Base-by-base conservation (phyloP, 2,888 invertebrate genomes). In the Acheta domesticus region DNA sequence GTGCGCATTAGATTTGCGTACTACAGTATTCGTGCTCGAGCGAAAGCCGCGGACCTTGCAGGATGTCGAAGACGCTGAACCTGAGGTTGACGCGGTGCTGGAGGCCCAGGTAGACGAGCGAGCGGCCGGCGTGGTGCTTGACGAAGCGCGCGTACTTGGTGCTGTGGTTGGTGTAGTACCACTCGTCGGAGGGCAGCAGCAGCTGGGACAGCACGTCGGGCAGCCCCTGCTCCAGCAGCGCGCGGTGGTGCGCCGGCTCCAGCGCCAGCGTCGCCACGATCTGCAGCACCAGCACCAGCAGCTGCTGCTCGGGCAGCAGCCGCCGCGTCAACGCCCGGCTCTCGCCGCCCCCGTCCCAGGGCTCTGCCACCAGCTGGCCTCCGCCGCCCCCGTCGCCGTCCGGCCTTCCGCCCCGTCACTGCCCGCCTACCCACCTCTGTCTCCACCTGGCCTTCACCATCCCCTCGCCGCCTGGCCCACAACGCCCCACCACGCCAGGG, bases 151-250 rank as follows among this genome's bases (percentile, higher is more conserved):
- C 91, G 84, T 90, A 91, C 84, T 89, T 89, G 77, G 91, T 91
- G 83, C 89, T 90, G 85, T 91, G 91, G 84, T 91, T 91, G 77
- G 91, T 91, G 86, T 91, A 91, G 86, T 91, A 92, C 90, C 91
- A 91, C 84, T 91, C 91, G 84, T 92, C 91, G 1, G 91, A 91
- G 21, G 92, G 92, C 82, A 92, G 86, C 79, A 92, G 87, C 81
- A 92, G 87, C 85, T 90, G 90, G 83, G 91, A 90, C 76, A 92
- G 85, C 82, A 89, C 89, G 85, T 91, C 91, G 16, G 91, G 89
- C 77, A 91, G 87, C 82, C 90, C 90, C 19, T 89, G 88, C 49
- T 90, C 90, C 49, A 88, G 86, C 79, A 91, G 86, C 1, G 87
- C 85, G 48, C 87, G 86, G 85, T 91, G 91, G 83, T 89, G 87